Percentiles rank a stretch among this genome's conserved stretches.
Evolutionary conservation across 30 jellyfish, hydroid and myxozoan genomes (phyloP).

Genomic region (Cassiopea xamachana): DNA sequence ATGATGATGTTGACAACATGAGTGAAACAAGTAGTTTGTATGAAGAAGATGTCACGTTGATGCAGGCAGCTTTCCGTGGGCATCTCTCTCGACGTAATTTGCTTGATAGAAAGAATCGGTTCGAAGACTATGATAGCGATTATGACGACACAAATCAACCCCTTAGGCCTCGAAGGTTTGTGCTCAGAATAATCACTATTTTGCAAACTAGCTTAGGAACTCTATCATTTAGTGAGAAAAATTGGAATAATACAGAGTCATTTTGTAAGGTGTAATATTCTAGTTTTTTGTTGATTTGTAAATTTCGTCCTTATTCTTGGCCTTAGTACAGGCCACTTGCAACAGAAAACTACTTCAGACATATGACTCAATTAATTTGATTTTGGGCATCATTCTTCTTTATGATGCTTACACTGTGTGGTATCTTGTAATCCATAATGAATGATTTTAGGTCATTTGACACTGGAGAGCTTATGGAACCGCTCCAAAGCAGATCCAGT

Average conservation of each 20-base stretch:
- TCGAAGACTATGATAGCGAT: slow-evolving; percentile 17
- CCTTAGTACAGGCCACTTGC: too few species aligned
- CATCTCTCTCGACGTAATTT: slow-evolving; percentile 78
- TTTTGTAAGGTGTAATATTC: too few species aligned
- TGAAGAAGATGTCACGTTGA: slow-evolving; percentile 79
- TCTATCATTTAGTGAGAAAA: too few species aligned
- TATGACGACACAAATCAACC: slow-evolving; percentile 31
- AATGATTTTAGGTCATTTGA: slow-evolving; percentile 39
- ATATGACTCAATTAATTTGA: too few species aligned
- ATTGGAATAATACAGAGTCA: too few species aligned
- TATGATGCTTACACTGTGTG: neutral
- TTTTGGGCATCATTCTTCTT: too few species aligned
- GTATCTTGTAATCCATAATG: neutral
- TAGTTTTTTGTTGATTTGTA: too few species aligned
- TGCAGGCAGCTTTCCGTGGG: slow-evolving; percentile 95
- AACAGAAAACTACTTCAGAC: too few species aligned
- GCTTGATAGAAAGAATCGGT: slow-evolving; percentile 43
- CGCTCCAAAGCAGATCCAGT: neutral
- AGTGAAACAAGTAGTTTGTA: slow-evolving; percentile 48
- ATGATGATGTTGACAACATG: slow-evolving; percentile 39
- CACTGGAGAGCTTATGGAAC: slow-evolving; percentile 55
- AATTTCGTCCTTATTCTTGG: too few species aligned
- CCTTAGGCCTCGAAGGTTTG: slow-evolving; percentile 40
- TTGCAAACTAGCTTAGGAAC: neutral
- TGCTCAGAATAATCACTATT: neutral